Evolutionary conservation across 2,797 vertebrate genomes (phyloP).

Genomic region (Cynodonichthys magdalenae): DNA sequence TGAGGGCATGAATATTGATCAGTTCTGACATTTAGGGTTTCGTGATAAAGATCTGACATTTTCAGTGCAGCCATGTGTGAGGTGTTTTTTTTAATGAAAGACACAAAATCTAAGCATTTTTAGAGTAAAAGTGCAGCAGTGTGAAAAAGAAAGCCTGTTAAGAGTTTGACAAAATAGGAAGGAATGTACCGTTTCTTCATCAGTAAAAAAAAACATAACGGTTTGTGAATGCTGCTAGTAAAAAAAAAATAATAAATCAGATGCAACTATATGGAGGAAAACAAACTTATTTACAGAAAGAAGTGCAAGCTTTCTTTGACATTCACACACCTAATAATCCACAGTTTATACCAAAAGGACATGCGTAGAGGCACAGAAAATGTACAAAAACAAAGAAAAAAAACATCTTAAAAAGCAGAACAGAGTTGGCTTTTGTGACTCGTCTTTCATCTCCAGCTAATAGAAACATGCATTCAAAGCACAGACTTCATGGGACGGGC

Average conservation of each 20-base stretch:
- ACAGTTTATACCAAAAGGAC: slow-evolving; percentile 70
- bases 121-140: slow-evolving; percentile 41
- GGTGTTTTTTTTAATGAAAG: slow-evolving; percentile 35
- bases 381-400: slow-evolving; percentile 53
- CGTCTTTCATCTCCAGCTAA: slow-evolving; percentile 50
- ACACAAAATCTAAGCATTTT: slow-evolving; percentile 22
- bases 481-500: slow-evolving; percentile 73
- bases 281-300: slow-evolving; percentile 63
- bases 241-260: slow-evolving; percentile 33
- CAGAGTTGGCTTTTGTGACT: slow-evolving; percentile 54
- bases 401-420: slow-evolving; percentile 57
- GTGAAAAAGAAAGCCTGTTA: slow-evolving; percentile 44
- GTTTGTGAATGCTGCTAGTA: slow-evolving; percentile 21
- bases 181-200: slow-evolving; percentile 31
- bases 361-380: slow-evolving; percentile 75
- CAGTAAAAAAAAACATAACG: slow-evolving; percentile 16
- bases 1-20: slow-evolving; percentile 49
- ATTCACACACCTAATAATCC: slow-evolving; percentile 70
- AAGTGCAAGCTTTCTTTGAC: slow-evolving; percentile 68
- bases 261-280: slow-evolving; percentile 26
- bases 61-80: slow-evolving; percentile 44
- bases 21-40: slow-evolving; percentile 51
- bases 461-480: slow-evolving; percentile 64
- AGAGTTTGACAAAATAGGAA: slow-evolving; percentile 35
- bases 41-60: slow-evolving; percentile 49